Percentiles rank a stretch among this genome's conserved stretches.
These are phyloP conservation scores for Sus scrofa DNA, from an alignment of 2,113 vertebrate genomes.

Conservation along the genomic window T2T-Sscrofa CM000817.6:165936001-165936500, in stretches of 20 bases:
- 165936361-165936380: background rate
- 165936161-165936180: constrained; percentile 10
- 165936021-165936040: constrained; percentile 53
- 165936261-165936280: constrained; percentile 56
- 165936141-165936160: background rate
- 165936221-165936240: background rate
- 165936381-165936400: constrained; percentile 8
- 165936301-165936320: constrained; percentile 28
- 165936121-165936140: constrained; percentile 37
- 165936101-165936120: background rate
- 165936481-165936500: constrained; percentile 49
- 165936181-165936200: background rate
- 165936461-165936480: background rate
- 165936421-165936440: constrained; percentile 48
- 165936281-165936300: background rate
- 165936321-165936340: background rate
- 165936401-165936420: constrained; percentile 51
- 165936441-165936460: constrained; percentile 31
- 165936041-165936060: background rate
- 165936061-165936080: background rate
- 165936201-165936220: constrained; percentile 7
- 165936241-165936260: background rate
- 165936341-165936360: constrained; percentile 42
- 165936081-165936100: background rate
- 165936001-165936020: constrained; percentile 10